Percentiles rank a stretch among this genome's conserved stretches.
These are phyloP conservation scores for Caranx melampygus DNA, from an alignment of 2,113 vertebrate genomes.

Conservation along the genomic window DNA sequence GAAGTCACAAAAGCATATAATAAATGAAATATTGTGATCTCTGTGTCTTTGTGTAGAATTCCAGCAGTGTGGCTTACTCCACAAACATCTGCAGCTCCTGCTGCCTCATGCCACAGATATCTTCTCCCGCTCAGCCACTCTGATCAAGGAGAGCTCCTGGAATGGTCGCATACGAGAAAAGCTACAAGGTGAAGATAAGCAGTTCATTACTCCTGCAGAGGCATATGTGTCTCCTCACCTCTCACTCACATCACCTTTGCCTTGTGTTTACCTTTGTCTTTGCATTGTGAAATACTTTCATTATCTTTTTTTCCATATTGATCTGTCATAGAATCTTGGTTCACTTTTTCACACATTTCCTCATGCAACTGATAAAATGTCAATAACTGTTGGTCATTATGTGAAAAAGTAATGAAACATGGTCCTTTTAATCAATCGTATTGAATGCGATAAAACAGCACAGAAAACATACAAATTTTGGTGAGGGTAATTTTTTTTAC, in stretches of 20 bases:
- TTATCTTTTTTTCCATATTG: neutral
- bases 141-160: slow-evolving; percentile 95
- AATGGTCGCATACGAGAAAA: slow-evolving; percentile 95
- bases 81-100: slow-evolving; percentile 97
- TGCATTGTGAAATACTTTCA: neutral
- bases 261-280: neutral
- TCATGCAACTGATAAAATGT: too few species aligned
- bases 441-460: too few species aligned
- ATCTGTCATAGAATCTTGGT: neutral
- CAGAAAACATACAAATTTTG: too few species aligned
- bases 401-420: neutral
- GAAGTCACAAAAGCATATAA: neutral
- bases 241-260: too few species aligned
- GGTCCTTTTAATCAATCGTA: too few species aligned
- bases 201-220: neutral
- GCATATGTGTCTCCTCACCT: neutral
- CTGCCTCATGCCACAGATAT: slow-evolving; percentile 97
- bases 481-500: too few species aligned
- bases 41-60: slow-evolving; percentile 84
- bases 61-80: slow-evolving; percentile 97
- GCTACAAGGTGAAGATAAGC: slow-evolving; percentile 87
- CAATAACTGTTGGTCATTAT: neutral
- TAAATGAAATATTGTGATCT: neutral
- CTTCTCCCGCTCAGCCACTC: slow-evolving; percentile 91
- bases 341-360: too few species aligned